Evolutionary conservation across 2,888 invertebrate species (phyloP).

Genomic region (Synanthedon andrenaeformis): DNA sequence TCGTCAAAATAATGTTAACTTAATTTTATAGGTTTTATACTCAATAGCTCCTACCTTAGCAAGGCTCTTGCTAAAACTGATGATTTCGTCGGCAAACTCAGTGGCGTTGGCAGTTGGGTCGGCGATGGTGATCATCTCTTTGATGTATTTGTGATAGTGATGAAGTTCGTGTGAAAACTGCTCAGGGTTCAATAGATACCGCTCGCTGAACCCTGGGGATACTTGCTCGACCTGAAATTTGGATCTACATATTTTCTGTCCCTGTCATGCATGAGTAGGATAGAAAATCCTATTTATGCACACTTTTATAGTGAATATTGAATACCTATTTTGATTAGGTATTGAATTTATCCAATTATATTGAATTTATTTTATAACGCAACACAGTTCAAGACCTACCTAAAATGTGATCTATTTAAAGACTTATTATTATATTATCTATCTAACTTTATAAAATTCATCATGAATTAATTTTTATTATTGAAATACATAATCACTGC

Average conservation of each 20-base stretch:
- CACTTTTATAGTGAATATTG: neutral
- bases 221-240: constrained; percentile 72
- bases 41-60: constrained; percentile 59
- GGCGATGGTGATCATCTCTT: constrained; percentile 64
- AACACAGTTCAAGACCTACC: no score
- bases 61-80: constrained; percentile 71
- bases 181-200: constrained; percentile 71
- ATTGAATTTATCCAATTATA: no score
- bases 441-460: no score
- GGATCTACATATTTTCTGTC: neutral
- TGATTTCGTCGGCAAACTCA: constrained; percentile 70
- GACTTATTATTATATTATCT: no score
- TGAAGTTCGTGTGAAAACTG: constrained; percentile 72
- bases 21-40: no score
- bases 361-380: no score
- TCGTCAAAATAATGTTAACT: no score
- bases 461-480: no score
- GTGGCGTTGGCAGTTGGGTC: constrained; percentile 51
- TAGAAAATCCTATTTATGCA: neutral
- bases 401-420: no score
- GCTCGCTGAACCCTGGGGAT: constrained; percentile 75
- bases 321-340: neutral
- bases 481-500: no score
- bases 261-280: no score
- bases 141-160: constrained; percentile 73